These are phyloP conservation scores for Tiliqua scincoides DNA, from an alignment of 2,113 vertebrate genomes.

Conservation along the genomic window DNA sequence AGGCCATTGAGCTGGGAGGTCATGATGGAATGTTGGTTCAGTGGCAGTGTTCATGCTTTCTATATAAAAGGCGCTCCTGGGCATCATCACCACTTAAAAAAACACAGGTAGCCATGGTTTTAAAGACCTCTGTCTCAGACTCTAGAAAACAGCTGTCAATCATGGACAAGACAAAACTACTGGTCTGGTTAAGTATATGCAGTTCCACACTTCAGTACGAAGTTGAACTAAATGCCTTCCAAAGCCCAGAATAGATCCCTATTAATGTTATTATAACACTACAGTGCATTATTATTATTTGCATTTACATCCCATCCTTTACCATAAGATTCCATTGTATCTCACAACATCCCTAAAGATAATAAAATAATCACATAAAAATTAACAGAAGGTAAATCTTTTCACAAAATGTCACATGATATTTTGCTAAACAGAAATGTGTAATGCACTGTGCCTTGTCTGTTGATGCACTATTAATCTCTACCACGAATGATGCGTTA, in stretches of 20 bases:
- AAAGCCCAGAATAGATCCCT: neutral
- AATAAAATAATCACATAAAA: too few species aligned
- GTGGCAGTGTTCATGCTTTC: neutral
- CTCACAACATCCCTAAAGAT: too few species aligned
- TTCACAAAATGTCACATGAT: neutral
- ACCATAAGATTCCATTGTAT: too few species aligned
- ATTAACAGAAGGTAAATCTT: too few species aligned
- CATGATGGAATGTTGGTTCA: neutral
- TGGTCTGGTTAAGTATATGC: neutral
- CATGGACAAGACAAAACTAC: too few species aligned
- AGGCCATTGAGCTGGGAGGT: neutral
- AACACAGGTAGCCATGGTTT: neutral
- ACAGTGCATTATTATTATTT: too few species aligned
- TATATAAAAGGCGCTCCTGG: neutral
- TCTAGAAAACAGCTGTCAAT: too few species aligned
- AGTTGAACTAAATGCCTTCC: neutral
- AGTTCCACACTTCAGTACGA: neutral
- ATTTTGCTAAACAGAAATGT: neutral
- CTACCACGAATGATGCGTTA: neutral
- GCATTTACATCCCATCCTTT: too few species aligned
- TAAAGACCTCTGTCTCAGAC: neutral
- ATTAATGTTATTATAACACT: too few species aligned
- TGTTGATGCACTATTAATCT: neutral
- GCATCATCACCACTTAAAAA: neutral
- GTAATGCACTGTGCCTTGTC: neutral